These are phyloP conservation scores for Pantherophis guttatus DNA, from an alignment of 2,113 vertebrate species.

Conservation along the genomic window DNA sequence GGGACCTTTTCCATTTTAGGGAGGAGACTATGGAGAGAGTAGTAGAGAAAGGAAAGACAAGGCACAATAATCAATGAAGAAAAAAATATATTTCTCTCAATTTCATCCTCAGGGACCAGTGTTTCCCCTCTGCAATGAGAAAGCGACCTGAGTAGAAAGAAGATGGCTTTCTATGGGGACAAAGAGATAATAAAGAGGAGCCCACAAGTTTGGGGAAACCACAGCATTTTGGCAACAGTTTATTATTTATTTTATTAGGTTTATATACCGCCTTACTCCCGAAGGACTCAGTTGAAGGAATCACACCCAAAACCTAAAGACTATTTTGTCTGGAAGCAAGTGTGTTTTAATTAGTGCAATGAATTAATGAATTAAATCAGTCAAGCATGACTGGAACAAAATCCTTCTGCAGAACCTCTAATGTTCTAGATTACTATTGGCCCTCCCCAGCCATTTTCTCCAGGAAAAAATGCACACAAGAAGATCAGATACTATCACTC, in stretches of 20 bases:
- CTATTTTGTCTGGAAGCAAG: not conserved
- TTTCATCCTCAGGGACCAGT: not conserved
- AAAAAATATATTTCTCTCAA: not conserved
- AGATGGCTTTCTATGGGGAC: not conserved
- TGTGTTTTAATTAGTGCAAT: not conserved
- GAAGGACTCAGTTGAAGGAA: not conserved
- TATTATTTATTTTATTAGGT: no score
- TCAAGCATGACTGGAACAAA: not conserved
- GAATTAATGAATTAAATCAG: not conserved
- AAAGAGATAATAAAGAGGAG: not conserved
- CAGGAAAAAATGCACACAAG: not conserved
- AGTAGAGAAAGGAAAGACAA: not conserved
- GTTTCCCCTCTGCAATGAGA: not conserved
- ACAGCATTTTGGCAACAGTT: not conserved
- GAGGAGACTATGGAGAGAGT: not conserved
- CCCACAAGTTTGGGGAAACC: not conserved
- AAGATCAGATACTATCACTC: not conserved
- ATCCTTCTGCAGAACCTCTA: not conserved
- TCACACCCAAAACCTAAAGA: not conserved
- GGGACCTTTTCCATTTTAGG: not conserved
- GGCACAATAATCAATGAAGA: not conserved
- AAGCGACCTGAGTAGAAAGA: not conserved
- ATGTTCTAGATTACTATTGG: not conserved
- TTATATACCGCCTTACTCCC: no score
- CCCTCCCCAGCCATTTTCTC: not conserved